A percentile compares a stretch with the other conserved stretches of the same genome.
phyloP scores from a whole-genome alignment of 2,888 invertebrate species.

The Hedychridium roseum region DNA sequence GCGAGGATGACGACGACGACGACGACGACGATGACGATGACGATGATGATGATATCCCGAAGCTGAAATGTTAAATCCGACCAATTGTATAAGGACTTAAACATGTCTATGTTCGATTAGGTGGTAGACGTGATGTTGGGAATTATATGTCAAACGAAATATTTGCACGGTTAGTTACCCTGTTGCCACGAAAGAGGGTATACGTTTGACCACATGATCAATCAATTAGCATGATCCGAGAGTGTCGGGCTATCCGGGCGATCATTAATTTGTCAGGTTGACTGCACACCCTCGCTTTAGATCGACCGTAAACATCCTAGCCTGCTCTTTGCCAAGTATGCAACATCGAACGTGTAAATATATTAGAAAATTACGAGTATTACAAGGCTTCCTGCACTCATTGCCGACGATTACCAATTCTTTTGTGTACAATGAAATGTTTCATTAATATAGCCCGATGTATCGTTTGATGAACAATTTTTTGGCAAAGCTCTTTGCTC shows the following conservation, averaged over 20 bases:
- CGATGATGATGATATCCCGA: too few species aligned
- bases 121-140: too few species aligned
- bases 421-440: too few species aligned
- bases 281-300: constrained; percentile 47
- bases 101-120: too few species aligned
- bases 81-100: too few species aligned
- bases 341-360: constrained; percentile 27
- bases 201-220: constrained; percentile 52
- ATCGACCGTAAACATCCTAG: constrained; percentile 24
- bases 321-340: constrained; percentile 19
- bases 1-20: constrained; percentile 22
- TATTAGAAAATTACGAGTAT: constrained; percentile 26
- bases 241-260: constrained; percentile 46
- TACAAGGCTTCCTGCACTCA: background rate
- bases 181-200: constrained; percentile 36
- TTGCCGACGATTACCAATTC: background rate
- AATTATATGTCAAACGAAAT: too few species aligned
- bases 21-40: too few species aligned
- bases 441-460: too few species aligned
- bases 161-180: constrained; percentile 18
- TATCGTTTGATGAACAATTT: too few species aligned
- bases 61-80: too few species aligned
- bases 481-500: too few species aligned
- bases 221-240: constrained; percentile 52
- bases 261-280: constrained; percentile 55